Percentiles rank a stretch among this genome's conserved stretches.
Evolutionary conservation across 2,797 vertebrate genomes (phyloP).

Genomic region (Anomalospiza imberbis): DNA sequence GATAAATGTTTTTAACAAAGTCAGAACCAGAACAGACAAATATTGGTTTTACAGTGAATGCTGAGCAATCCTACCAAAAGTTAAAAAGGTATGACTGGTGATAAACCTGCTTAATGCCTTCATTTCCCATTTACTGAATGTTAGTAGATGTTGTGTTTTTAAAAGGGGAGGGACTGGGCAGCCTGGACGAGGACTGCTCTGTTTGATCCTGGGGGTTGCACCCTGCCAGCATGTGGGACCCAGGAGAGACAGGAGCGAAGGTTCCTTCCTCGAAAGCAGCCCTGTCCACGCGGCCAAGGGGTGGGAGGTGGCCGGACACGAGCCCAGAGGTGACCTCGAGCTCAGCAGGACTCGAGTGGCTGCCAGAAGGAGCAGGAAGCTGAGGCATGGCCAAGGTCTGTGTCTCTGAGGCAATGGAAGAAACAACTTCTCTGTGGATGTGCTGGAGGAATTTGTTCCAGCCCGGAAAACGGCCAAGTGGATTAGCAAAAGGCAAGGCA

Average conservation of each 20-base stretch:
- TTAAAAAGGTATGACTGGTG: background rate
- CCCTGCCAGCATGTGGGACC: rapidly evolving
- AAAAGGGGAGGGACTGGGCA: background rate
- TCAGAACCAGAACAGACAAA: background rate
- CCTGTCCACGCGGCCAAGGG: rapidly evolving
- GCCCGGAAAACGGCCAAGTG: rapidly evolving
- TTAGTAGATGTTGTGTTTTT: background rate
- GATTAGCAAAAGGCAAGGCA: background rate
- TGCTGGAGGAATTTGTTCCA: background rate
- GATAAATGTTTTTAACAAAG: background rate
- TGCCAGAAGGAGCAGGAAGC: background rate
- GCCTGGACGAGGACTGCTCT: background rate
- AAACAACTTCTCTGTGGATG: background rate
- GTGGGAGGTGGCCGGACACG: rapidly evolving
- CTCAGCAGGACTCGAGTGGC: background rate
- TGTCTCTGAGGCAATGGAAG: background rate
- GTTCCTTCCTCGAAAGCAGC: background rate
- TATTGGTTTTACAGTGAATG: background rate
- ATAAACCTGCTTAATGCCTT: background rate
- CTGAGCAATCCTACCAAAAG: background rate
- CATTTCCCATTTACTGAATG: background rate
- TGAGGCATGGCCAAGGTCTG: background rate
- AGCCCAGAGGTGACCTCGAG: background rate
- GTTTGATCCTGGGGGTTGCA: background rate
- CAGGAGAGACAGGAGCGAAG: rapidly evolving